Evolutionary conservation across 2,113 vertebrate genomes (phyloP).

Genomic region (Megaleporinus macrocephalus): DNA sequence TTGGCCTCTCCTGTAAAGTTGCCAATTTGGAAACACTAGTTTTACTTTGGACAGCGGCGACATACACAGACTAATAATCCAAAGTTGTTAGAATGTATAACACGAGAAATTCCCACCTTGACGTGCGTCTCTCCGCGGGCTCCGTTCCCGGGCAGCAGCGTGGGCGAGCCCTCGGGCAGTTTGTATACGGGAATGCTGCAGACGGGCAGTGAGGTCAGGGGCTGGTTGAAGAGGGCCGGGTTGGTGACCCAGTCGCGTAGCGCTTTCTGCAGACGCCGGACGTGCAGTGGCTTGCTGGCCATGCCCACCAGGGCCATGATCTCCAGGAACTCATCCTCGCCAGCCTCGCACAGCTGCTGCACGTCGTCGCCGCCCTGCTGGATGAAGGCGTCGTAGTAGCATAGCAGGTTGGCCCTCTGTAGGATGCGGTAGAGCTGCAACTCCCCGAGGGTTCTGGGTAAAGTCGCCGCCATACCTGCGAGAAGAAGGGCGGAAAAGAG

Average conservation of each 20-base stretch:
- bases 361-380: constrained; percentile 98
- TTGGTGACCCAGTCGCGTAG: constrained; percentile 98
- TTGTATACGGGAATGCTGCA: constrained; percentile 99
- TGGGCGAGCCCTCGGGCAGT: constrained; percentile 89
- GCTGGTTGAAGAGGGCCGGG: constrained; percentile 95
- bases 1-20: too few species aligned
- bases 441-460: constrained; percentile 96
- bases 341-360: constrained; percentile 97
- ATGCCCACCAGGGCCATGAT: constrained; percentile 98
- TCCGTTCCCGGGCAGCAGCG: constrained; percentile 77
- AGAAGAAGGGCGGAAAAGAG: not conserved
- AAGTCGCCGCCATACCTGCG: constrained; percentile 89
- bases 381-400: constrained; percentile 98
- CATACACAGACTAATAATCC: too few species aligned
- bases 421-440: constrained; percentile 96
- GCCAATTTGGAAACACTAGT: too few species aligned
- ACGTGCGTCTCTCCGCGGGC: constrained; percentile 78
- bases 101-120: constrained; percentile 62
- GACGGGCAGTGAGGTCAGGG: constrained; percentile 92
- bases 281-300: constrained; percentile 97
- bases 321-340: constrained; percentile 97
- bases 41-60: too few species aligned
- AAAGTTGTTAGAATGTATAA: not conserved
- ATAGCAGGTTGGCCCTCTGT: constrained; percentile 94
- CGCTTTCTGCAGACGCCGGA: constrained; percentile 94